Evolutionary conservation across 1,140 invertebrate species (phyloP).

Genomic region (Latrodectus geometricus): DNA sequence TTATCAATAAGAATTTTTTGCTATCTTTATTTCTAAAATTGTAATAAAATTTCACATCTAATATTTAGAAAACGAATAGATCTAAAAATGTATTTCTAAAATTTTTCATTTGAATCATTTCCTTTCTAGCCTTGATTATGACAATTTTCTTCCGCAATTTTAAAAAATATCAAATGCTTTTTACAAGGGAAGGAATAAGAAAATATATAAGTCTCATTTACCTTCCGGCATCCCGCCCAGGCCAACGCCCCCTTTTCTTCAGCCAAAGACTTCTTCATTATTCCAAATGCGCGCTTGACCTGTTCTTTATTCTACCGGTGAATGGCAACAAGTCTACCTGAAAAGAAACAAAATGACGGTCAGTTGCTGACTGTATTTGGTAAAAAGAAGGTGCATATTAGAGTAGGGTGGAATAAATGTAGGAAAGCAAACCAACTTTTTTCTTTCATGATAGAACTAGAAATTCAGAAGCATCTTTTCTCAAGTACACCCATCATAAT

Average conservation of each 20-base stretch:
- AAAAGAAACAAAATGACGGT: background rate
- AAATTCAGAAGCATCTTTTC: background rate
- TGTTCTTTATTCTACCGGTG: background rate
- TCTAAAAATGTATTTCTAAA: too few relatives aligned
- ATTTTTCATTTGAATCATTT: too few relatives aligned
- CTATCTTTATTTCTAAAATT: too few relatives aligned
- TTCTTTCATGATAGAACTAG: background rate
- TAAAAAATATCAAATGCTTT: too few relatives aligned
- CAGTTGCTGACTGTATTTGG: background rate
- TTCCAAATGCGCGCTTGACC: background rate
- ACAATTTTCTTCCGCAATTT: too few relatives aligned
- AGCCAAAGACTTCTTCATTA: background rate
- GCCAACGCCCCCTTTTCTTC: conserved; percentile 50
- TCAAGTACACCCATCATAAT: too few relatives aligned
- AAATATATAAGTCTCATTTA: background rate
- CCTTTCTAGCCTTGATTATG: too few relatives aligned
- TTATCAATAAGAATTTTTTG: too few relatives aligned
- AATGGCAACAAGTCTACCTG: background rate
- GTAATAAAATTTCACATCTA: too few relatives aligned
- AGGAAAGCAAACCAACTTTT: background rate
- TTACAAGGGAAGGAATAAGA: background rate
- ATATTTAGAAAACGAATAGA: too few relatives aligned
- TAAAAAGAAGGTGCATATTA: background rate
- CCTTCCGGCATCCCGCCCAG: conserved; percentile 49
- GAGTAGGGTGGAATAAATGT: background rate